Evolutionary conservation across 2,888 invertebrate genomes (phyloP), one percentile per base, ranked within the genome.

Genomic region (Eretmocerus hayati): DNA sequence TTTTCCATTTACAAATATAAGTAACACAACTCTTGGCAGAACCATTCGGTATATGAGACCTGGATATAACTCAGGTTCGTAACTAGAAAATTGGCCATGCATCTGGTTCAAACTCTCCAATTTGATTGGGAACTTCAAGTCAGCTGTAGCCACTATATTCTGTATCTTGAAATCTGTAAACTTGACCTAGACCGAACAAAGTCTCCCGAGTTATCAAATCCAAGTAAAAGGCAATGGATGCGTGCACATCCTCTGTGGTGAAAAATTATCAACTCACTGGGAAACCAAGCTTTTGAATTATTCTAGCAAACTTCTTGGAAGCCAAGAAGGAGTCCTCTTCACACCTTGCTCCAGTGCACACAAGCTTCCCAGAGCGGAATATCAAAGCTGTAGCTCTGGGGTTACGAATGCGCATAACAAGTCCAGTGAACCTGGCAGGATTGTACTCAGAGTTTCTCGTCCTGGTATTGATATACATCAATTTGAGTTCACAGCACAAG

Each of bases 1-100:
- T 80, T 99, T 99, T 46, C 99, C 99, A 71, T 96, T 97, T 1
- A 99, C 97, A 76, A 99, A 99, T 71, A 99, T 96, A 11, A 99
- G 76, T 54, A 99, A 74, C 4, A 97, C 97, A 57, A 99, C 85
- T 58, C 93, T 82, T 0, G 97, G 97, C 63, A 91, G 87, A 33
- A 97, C 90, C 92, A 99, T 91, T 62, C 97, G 80, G 71, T 99
- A 99, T 48, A 99, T 93, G 23, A 99, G 78, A n/a, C 97, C 99
- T 6, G 99, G 96, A 74, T 99, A 99, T 46, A 99, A 75, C 74
- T 99, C 99, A 0, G 99, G 97, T 72, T 99, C 99, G 67, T 99
- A 99, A 44, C 90, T 89, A 81, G 74, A 88, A 84, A 72, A 83
- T 83, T 68, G 86, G 81, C 50, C 86, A 81, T 38, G 89, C 84